Evolutionary conservation across 2,888 invertebrate species (phyloP), one percentile per base, ranked within the genome.

Genomic region (Ceramica pisi): DNA sequence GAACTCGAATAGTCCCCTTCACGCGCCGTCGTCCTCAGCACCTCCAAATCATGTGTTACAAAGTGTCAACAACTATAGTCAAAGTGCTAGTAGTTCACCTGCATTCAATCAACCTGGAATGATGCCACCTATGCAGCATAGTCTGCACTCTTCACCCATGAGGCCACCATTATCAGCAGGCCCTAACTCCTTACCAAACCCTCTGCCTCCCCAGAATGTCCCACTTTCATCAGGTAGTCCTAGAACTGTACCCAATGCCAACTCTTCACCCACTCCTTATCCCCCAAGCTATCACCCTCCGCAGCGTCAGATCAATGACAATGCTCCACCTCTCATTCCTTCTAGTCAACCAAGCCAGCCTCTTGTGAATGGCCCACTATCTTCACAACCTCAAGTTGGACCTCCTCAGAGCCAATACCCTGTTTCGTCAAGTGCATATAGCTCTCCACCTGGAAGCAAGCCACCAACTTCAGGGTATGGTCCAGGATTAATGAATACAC

Each of bases 331-430:
- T 75, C 92, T 95, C 65, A 88, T 93, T 83, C 86, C 95, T 73
- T 94, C 95, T 95, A 95, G 94, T 94, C 94, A 94, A 83, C 89
- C 87, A 78, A 92, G 85, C 81, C 94, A 93, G 86, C 90, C 93
- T 76, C 78, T 92, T 50, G 74, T 91, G 23, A 96, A 95, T 90
- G 95, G 95, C n/a, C 95, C 94, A 66, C 88, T 80, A n/a, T 72
- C 82, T 56, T 59, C 78, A 56, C 84, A 82, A 55, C 80, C 84
- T 62, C 65, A 67, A 8, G 53, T 66, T 23, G 82, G 78, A 1
- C 69, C 76, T n/a, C 57, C 74, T n/a, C 60, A 64, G 21, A 80
- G 51, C 41, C 88, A 84, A 71, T 77, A 80, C 77, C 89, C 90
- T 67, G 82, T 84, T 55, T 78, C 88, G 62, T 86, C 92, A 69